Evolutionary conservation across 1,140 invertebrate genomes (phyloP), one percentile per base, ranked within the genome.

Genomic region (Lucilia cuprina): DNA sequence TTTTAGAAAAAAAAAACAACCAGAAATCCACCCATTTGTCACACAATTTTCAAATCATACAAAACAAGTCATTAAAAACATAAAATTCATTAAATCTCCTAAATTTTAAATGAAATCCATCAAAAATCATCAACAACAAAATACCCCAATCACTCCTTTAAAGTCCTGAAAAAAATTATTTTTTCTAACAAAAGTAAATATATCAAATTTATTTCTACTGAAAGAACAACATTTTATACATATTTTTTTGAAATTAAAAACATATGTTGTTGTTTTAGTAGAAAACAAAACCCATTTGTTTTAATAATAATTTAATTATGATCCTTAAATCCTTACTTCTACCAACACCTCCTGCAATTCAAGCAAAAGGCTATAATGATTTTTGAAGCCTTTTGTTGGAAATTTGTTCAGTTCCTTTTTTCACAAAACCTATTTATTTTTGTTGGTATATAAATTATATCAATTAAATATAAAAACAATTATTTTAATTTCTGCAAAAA

Each of bases 21-120:
- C 60, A 82, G 25, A 82, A 82, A 82, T 82, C 50, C 82, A 65
- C 25, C 60, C 82, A 82, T 70, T 65, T 82, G 82, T 82, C 82
- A 82, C 49, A 70, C 17, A 34, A 14, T 82, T 14, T 70, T 70
- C 12, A 77, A 41, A 34, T 75, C 74, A 75, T 75, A 75, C 74
- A 21, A 80, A 80, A 75, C 74, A 75, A 78, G 41, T 50, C 19
- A 80, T 19, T 41, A 49, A 49, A 70, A 78, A 80, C 41, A 49
- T 49, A 14, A 80, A 19, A 49, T 21, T 80, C 77, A 35, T 49
- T 49, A 41, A 41, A 41, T 55, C 50, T 13, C 50, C 1, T 14
- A 55, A 55, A 41, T 41, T 41, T 8, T 41, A 41, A 41, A 7
- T 41, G 5, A 41, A 55, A 55, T 17, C 50, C 50, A 3, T 55